These are phyloP conservation scores for Mesorhabditis belari DNA, from an alignment of 2,888 invertebrate genomes.

Conservation along the genomic window DNA sequence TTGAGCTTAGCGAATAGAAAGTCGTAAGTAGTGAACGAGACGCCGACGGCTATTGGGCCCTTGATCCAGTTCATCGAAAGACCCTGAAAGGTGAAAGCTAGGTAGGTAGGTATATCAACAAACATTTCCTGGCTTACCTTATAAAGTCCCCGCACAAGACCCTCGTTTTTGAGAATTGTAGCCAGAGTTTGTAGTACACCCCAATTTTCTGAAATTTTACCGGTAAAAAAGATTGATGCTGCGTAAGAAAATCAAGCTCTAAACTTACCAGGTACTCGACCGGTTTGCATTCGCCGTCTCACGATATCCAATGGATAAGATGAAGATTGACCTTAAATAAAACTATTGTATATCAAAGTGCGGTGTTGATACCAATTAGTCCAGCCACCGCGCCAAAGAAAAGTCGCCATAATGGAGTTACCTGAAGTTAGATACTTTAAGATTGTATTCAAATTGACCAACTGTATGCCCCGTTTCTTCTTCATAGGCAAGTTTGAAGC, in stretches of 20 bases:
- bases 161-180: conserved; percentile 68
- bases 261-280: conserved; percentile 35
- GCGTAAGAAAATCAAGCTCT: conserved; percentile 2
- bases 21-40: conserved; percentile 92
- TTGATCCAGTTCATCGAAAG: conserved; percentile 98
- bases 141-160: conserved; percentile 79
- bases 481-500: conserved; percentile 72
- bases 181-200: conserved; percentile 63
- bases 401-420: conserved; percentile 59
- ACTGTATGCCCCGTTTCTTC: conserved; percentile 36
- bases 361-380: conserved; percentile 63
- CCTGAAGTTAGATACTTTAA: conserved; percentile 12
- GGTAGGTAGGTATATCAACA: background rate
- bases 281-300: conserved; percentile 59
- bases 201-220: no score
- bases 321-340: conserved; percentile 68
- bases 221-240: no score
- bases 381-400: conserved; percentile 84
- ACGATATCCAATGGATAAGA: conserved; percentile 96
- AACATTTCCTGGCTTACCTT: no score
- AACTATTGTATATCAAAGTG: background rate
- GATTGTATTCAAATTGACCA: background rate
- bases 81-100: conserved; percentile 60
- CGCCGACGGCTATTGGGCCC: conserved; percentile 69
- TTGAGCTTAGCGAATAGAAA: conserved; percentile 9